Evolutionary conservation across 2,797 vertebrate genomes (phyloP), one percentile per base, ranked within the genome.

Genomic region (Mareca strepera): DNA sequence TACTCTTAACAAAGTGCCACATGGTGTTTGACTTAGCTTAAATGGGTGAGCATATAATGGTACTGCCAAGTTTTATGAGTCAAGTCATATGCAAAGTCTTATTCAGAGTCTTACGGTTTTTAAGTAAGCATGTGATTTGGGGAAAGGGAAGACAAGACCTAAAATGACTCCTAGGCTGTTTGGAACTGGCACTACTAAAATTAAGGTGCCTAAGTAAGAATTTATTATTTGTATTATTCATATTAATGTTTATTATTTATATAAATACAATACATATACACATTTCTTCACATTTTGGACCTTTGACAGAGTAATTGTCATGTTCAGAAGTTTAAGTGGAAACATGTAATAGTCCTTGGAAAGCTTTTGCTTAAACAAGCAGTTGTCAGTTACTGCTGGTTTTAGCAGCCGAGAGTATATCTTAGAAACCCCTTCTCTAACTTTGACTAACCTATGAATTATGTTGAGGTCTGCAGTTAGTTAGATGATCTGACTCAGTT

Each of bases 51-150:
- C 58, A 48, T 53, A 52, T 29, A 12, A 52, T 23, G 39, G 25
- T 33, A 82, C 52, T 12, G 29, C 41, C 88, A 88, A 86, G 29
- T 79, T 76, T 84, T 82, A 76, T 73, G 33, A 88, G n/a, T 69
- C 70, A 84, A 90, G 50, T 86, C 44, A 78, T 55, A 79, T n/a
- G 43, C 50, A 69, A 93, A 82, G 63, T 73, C 55, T 94, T 85
- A 74, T 2, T 82, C 43, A 73, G 37, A 73, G 14, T 56, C 59
- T 88, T 67, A 67, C 1, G 2, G 39, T 59, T 88, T 91, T 93
- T 82, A 74, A 90, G 82, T 66, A 82, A 74, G 25, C 52, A 28
- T 64, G 35, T 67, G 48, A 81, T 75, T 48, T 68, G 48, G 12
- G 17, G 26, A 35, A 85, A 79, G 59, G 23, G 28, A 55, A 91